A percentile compares a stretch with the other conserved stretches of the same genome.
Conservation (phyloP, 2,888 invertebrate species). For the Phaonia tiefii region DNA sequence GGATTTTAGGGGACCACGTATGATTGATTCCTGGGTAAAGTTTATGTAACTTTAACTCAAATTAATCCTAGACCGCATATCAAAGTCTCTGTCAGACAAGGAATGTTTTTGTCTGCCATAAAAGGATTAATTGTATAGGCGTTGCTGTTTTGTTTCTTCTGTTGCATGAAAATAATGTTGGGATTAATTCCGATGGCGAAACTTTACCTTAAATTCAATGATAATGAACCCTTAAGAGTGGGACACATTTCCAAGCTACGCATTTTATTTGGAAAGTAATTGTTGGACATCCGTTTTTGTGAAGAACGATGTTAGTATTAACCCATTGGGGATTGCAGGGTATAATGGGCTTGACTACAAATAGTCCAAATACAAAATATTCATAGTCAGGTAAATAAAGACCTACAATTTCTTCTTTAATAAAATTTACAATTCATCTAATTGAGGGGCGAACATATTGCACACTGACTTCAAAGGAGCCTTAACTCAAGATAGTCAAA, state of each 20-base stretch:
- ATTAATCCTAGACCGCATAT: constrained; percentile 73
- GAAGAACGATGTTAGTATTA: not conserved
- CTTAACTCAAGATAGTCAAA: no score
- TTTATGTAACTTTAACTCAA: constrained; percentile 69
- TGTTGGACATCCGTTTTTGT: not conserved
- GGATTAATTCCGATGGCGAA: not conserved
- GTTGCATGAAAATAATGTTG: not conserved
- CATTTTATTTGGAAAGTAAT: not conserved
- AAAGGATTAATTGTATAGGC: constrained; percentile 12
- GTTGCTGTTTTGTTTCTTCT: constrained; percentile 1
- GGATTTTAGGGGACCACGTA: not conserved
- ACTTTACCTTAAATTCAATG: not conserved
- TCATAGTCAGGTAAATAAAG: no score
- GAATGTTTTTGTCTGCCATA: not conserved
- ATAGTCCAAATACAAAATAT: no score
- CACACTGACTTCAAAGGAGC: no score
- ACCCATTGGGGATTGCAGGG: not conserved
- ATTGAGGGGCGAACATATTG: no score
- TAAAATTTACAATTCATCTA: no score
- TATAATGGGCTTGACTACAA: no score
- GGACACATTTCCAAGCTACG: constrained; percentile 44
- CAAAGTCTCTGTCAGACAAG: constrained; percentile 40
- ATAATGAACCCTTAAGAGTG: not conserved
- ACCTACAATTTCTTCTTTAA: no score
- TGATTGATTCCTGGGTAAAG: constrained; percentile 34